Evolutionary conservation across 2,113 vertebrate species (phyloP), one percentile per base, ranked within the genome.

Genomic region (Columba livia): DNA sequence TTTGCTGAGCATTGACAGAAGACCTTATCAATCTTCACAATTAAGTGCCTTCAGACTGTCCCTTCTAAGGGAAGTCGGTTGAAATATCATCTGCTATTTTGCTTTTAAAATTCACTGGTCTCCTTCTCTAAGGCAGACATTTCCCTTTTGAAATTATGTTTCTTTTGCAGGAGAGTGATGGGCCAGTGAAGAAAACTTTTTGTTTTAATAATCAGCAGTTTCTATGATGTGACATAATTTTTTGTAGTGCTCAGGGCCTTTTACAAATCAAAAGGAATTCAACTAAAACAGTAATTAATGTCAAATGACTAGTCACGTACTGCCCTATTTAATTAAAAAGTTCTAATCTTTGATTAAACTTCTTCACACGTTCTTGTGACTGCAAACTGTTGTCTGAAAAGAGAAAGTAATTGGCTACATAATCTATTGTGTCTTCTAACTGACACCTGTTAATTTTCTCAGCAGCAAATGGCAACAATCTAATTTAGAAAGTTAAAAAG

Each of bases 241-340:
- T 47, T 97, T 96, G 77, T 85, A 96, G 75, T 94, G 91, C 97
- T 97, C 86, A 95, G 82, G 96, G 95, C 94, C 91, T 96, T 97
- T 97, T 97, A 94, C 88, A 96, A 98, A 98, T 98, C 98, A 98
- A 98, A 98, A 98, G 57, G 79, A 98, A 98, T 97, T 89, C 93
- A 97, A 95, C 94, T 97, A 97, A 98, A 98, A 97, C 94, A 97
- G 97, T 97, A 98, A 98, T 98, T 98, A 98, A 98, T 98, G 98
- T 97, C 97, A 98, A 98, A 97, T 94, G 93, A 97, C 92, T 96
- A 97, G 94, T 98, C 96, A 96, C 96, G 98, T 97, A 98, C 94
- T 15, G 83, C 95, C 20, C 57, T 73, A 95, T 97, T 98, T 98
- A 98, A 98, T 98, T 98, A 98, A 98, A 97, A 98, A 98, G 94